Evolutionary conservation across 2,888 invertebrate species (phyloP).

Genomic region (Cryptosula pallasiana): DNA sequence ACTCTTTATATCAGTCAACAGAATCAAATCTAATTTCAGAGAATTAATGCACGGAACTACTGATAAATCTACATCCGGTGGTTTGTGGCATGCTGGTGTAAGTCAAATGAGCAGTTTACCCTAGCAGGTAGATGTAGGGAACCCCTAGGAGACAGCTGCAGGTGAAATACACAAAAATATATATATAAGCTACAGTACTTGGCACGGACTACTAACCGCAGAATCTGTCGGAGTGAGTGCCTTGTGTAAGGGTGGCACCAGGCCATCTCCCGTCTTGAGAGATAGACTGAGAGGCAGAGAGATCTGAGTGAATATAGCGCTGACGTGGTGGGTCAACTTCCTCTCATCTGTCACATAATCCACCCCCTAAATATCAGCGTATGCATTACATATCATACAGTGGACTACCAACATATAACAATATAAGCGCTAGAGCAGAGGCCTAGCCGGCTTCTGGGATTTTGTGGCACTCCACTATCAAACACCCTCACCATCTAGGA

Average conservation of each 20-base stretch:
- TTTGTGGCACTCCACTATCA: no score
- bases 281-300: background rate
- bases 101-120: background rate
- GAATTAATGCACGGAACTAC: no score
- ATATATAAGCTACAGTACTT: background rate
- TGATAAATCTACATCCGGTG: no score
- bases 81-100: background rate
- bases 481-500: no score
- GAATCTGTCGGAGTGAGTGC: background rate
- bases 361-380: slow-evolving; percentile 1
- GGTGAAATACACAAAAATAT: background rate
- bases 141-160: background rate
- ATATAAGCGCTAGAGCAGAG: no score
- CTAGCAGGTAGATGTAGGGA: background rate
- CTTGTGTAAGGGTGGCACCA: background rate
- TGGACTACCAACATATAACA: no score
- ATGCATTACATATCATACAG: no score
- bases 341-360: slow-evolving; percentile 17
- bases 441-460: no score
- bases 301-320: background rate
- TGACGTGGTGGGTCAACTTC: slow-evolving; percentile 10
- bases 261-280: background rate
- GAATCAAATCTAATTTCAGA: no score
- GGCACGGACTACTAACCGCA: background rate
- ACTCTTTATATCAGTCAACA: no score